Evolutionary conservation across 2,113 vertebrate genomes (phyloP).

Genomic region (Tachycineta bicolor): DNA sequence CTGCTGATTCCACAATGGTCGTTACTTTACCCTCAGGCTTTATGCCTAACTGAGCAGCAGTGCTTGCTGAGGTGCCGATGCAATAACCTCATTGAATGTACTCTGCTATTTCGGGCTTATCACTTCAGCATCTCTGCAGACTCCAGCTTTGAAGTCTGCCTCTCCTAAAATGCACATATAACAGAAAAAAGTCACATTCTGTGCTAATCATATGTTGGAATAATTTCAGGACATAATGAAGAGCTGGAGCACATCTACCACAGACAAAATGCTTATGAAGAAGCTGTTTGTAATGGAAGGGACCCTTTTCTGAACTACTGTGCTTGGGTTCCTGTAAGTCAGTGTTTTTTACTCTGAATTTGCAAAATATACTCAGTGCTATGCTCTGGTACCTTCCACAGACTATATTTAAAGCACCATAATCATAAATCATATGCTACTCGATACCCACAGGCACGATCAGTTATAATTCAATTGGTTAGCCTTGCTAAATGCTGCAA

Average conservation of each 20-base stretch:
- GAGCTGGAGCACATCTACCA: not conserved
- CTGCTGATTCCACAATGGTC: conserved; percentile 38
- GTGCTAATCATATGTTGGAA: not conserved
- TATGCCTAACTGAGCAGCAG: conserved; percentile 47
- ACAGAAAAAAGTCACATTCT: not conserved
- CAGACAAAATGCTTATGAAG: not conserved
- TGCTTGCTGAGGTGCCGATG: conserved; percentile 19
- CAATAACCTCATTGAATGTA: conserved; percentile 35
- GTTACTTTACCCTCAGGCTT: conserved; percentile 43
- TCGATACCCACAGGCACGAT: not conserved
- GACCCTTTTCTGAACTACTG: not conserved
- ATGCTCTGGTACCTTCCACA: not conserved
- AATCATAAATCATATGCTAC: conserved; percentile 19
- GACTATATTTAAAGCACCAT: conserved; percentile 12
- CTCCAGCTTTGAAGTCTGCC: not conserved
- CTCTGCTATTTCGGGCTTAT: conserved; percentile 21
- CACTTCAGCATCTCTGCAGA: conserved; percentile 13
- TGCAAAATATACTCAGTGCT: not conserved
- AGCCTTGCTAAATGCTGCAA: conserved; percentile 49
- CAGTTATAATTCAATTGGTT: conserved; percentile 44
- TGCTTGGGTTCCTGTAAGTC: not conserved
- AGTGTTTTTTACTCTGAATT: not conserved
- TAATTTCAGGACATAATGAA: not conserved
- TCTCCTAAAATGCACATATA: not conserved
- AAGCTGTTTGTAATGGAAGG: not conserved